Percentiles rank a stretch among this genome's conserved stretches.
Conservation (phyloP, 2,888 invertebrate genomes). For the Digitonthophagus gazella region DNA sequence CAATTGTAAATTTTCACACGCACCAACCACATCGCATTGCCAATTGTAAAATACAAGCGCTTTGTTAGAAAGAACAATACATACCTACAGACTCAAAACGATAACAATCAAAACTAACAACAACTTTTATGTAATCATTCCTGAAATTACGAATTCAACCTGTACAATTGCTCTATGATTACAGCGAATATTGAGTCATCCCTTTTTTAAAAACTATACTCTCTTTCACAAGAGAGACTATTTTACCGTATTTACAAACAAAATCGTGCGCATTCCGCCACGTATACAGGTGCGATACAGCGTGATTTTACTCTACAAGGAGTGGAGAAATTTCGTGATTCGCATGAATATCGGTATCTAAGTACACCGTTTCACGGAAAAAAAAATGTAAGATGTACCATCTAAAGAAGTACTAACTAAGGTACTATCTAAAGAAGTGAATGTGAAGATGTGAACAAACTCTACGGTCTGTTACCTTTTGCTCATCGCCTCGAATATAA, state of each 20-base stretch:
- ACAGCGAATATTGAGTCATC: no score
- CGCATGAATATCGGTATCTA: background rate
- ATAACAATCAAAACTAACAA: background rate
- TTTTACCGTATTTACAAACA: background rate
- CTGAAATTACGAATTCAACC: background rate
- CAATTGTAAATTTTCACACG: background rate
- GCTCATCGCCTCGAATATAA: background rate
- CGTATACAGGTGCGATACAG: background rate
- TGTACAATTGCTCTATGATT: background rate
- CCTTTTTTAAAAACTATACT: background rate
- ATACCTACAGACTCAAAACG: background rate
- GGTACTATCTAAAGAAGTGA: no score
- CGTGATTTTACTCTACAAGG: background rate
- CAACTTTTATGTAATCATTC: background rate
- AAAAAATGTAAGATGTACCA: background rate
- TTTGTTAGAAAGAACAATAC: background rate
- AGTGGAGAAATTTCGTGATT: background rate
- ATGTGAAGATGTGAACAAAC: background rate
- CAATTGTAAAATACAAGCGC: background rate
- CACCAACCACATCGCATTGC: background rate
- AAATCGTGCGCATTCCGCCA: background rate
- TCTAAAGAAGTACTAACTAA: no score
- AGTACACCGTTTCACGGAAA: no score
- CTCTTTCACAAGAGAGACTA: background rate
- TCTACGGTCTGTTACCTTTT: background rate